Base-by-base conservation (phyloP, 2,113 vertebrate species). In the Motacilla tschutschensis region DNA sequence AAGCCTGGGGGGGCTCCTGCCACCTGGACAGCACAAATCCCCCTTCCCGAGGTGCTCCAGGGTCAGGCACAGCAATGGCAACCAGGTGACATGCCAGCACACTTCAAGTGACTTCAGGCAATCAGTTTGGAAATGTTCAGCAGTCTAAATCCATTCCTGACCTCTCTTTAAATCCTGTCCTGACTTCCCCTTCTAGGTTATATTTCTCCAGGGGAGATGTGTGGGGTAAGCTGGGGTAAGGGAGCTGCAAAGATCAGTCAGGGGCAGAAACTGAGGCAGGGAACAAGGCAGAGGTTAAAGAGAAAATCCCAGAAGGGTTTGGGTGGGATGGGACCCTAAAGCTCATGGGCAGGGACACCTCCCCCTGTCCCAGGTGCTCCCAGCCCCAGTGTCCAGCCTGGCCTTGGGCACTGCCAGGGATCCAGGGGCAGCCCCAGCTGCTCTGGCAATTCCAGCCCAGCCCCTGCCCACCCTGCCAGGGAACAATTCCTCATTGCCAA, bases 1-100 rank as follows among this genome's bases (percentile, higher is more conserved):
- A 50, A 62, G 88, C 63, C 86, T 48, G 40, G 55, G 38, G 84
- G 89, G 81, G 87, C 63, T 88, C 35, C 78, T 59, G 54, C 72
- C 90, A 76, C 87, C 84, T 17, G 14, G 78, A 17, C 26, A 31
- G 57, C 25, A 31, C 13, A 41, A 67, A 89, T 62, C 73, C 85
- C 79, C 87, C 89, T 41, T 31, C 67, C 47, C 75, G 54, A 71
- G 80, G 70, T 46, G 69, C 63, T 51, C 82, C 93, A 77, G 79
- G 70, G 3, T 47, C 20, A 66, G 71, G 48, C 28, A 29, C 28
- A 85, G 83, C 51, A 40, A 4, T 12, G 28, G 70, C 19, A 43
- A 2, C 29, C 65, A 25, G 24, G 3, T 55, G 50, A 48, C 15
- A 9, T 5, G 25, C 28, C 80, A 64, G 48, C 36, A 53, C 0